A percentile compares a stretch with the other conserved stretches of the same genome.
Conservation (phyloP, 2,113 vertebrate genomes). For the Isurus oxyrinchus region DNA sequence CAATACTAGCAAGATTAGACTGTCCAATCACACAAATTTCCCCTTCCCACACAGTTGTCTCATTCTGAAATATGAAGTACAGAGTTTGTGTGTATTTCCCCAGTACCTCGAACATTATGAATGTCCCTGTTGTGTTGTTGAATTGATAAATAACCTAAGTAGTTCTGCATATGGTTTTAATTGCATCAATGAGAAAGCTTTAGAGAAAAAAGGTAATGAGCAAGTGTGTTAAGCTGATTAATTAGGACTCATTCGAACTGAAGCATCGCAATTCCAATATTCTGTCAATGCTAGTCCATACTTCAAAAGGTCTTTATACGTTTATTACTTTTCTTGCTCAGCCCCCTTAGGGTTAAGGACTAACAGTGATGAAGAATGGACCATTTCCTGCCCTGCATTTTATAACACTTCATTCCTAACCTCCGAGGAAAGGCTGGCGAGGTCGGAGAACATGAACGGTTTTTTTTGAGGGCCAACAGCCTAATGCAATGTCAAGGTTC, state of each 20-base stretch:
- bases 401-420: background rate
- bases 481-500: background rate
- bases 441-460: background rate
- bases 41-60: conserved; percentile 5
- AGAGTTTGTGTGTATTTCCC: background rate
- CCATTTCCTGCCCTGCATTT: background rate
- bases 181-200: background rate
- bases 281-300: background rate
- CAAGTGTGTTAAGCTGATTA: background rate
- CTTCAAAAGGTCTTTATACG: background rate
- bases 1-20: background rate
- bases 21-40: background rate
- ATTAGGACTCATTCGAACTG: background rate
- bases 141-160: conserved; percentile 8
- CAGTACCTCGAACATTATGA: background rate
- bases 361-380: background rate
- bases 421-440: background rate
- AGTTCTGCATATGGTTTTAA: background rate
- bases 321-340: background rate
- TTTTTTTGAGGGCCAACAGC: background rate
- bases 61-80: conserved; percentile 13
- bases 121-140: background rate
- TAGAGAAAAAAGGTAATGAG: background rate
- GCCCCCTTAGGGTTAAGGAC: background rate
- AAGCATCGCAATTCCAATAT: background rate